phyloP scores from a whole-genome alignment of 2,797 vertebrate species.

The Adelosebastes latens region DNA sequence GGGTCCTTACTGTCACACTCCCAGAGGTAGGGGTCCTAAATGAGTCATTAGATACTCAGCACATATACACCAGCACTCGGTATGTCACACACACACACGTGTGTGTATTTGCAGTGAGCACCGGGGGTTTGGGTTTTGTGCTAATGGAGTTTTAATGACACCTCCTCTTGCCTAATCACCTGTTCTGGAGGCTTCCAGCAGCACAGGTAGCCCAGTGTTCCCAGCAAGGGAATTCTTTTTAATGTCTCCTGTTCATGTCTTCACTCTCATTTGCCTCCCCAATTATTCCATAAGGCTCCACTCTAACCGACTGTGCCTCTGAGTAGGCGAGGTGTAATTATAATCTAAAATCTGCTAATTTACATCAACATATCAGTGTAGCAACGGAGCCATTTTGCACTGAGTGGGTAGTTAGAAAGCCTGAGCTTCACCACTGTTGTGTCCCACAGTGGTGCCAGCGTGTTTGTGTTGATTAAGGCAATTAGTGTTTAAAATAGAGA shows the following conservation, averaged over 20 bases:
- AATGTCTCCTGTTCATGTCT: constrained; percentile 55
- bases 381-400: constrained; percentile 16
- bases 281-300: constrained; percentile 58
- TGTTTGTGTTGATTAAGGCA: constrained; percentile 52
- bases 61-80: constrained; percentile 2
- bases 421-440: background rate
- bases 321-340: constrained; percentile 62
- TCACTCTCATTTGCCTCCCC: constrained; percentile 57
- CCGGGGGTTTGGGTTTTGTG: constrained; percentile 53
- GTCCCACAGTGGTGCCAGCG: constrained; percentile 1
- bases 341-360: constrained; percentile 58
- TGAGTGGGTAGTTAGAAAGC: constrained; percentile 40
- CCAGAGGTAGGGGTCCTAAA: constrained; percentile 71
- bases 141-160: constrained; percentile 82
- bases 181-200: constrained; percentile 68
- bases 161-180: constrained; percentile 77
- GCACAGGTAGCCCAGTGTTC: constrained; percentile 61
- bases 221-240: constrained; percentile 61
- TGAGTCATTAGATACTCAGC: constrained; percentile 69
- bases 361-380: constrained; percentile 46
- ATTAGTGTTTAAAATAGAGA: constrained; percentile 40
- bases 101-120: constrained; percentile 31
- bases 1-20: constrained; percentile 70
- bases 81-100: background rate
- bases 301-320: constrained; percentile 40